phyloP scores from a whole-genome alignment of 2,888 invertebrate species.

The Hanleya hanleyi region DNA sequence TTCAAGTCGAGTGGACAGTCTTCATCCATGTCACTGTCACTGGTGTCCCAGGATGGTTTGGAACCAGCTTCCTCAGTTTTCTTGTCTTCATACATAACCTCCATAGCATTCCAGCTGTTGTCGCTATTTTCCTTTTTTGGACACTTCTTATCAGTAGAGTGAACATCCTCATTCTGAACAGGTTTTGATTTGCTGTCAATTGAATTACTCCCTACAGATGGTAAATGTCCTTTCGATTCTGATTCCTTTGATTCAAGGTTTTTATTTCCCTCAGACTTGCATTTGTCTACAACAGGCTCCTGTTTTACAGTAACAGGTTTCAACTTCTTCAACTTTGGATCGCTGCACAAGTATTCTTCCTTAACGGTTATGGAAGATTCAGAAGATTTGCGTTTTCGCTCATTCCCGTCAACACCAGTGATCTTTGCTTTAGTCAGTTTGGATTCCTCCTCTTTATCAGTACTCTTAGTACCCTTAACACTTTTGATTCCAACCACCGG shows the following conservation, averaged over 20 bases:
- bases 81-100: slow-evolving; percentile 49
- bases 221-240: neutral
- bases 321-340: neutral
- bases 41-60: slow-evolving; percentile 67
- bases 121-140: slow-evolving; percentile 35
- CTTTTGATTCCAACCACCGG: neutral
- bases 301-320: neutral
- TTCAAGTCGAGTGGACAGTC: no score
- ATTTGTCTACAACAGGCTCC: neutral
- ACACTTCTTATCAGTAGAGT: slow-evolving; percentile 4
- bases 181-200: slow-evolving; percentile 9
- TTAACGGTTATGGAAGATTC: neutral
- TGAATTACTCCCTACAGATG: neutral
- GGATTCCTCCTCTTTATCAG: neutral
- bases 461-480: neutral
- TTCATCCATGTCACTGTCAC: slow-evolving; percentile 63
- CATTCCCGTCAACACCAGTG: neutral
- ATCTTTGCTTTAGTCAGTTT: neutral
- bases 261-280: no score
- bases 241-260: neutral
- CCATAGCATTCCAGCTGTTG: slow-evolving; percentile 64
- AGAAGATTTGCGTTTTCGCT: neutral
- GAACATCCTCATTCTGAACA: slow-evolving; percentile 30
- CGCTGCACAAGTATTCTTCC: neutral
- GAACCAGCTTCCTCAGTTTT: slow-evolving; percentile 49